These are phyloP conservation scores for Hecatera dysodea DNA, from an alignment of 2,888 invertebrate genomes.

Conservation along the genomic window DNA sequence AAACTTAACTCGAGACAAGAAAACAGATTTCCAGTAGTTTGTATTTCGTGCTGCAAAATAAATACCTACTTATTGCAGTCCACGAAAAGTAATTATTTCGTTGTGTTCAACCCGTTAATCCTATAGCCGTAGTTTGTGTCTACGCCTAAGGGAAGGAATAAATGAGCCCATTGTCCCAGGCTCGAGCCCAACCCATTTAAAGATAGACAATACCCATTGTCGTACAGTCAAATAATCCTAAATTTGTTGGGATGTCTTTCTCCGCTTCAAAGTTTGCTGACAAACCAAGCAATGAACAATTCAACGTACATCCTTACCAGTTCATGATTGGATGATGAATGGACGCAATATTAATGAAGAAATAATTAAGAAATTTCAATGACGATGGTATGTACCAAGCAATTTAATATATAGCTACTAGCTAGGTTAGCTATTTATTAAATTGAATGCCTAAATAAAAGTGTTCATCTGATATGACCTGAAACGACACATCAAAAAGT, in stretches of 20 bases:
- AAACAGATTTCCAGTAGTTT: constrained; percentile 29
- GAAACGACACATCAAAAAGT: constrained; percentile 62
- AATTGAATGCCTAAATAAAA: constrained; percentile 22
- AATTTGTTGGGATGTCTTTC: constrained; percentile 84
- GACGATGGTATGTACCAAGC: too few relatives aligned
- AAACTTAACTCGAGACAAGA: constrained; percentile 25
- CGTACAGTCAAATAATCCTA: constrained; percentile 83
- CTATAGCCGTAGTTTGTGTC: constrained; percentile 80
- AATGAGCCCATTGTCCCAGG: constrained; percentile 85
- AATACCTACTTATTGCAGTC: constrained; percentile 65
- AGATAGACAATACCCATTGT: constrained; percentile 87
- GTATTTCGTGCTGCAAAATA: constrained; percentile 38
- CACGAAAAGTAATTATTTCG: constrained; percentile 80
- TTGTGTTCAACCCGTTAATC: constrained; percentile 82
- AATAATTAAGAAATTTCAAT: constrained; percentile 3
- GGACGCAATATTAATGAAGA: constrained; percentile 55
- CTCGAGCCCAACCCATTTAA: constrained; percentile 83
- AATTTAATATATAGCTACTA: background rate
- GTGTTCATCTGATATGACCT: constrained; percentile 25
- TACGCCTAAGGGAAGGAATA: constrained; percentile 85
- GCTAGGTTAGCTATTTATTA: constrained; percentile 4
- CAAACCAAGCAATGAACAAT: constrained; percentile 75
- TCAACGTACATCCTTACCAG: constrained; percentile 63
- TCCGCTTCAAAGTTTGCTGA: constrained; percentile 76
- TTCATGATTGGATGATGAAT: constrained; percentile 65